Base-by-base conservation (phyloP, 2,797 vertebrate genomes). In the Thamnophis elegans region DNA sequence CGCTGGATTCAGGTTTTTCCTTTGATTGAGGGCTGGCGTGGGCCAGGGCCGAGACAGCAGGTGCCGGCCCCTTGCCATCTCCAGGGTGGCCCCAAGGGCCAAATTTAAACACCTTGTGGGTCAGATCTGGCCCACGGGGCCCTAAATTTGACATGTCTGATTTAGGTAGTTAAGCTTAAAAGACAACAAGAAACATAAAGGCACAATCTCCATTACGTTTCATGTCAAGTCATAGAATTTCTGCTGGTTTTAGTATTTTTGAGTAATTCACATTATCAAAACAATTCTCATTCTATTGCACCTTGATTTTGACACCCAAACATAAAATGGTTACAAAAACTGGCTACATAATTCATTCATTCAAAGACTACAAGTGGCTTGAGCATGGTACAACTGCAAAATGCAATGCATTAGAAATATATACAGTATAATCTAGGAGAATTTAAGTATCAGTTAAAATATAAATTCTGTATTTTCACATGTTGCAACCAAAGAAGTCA, bases 81-180 rank as follows among this genome's bases (percentile, higher is more conserved):
- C 60, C 60, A 62, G 59, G 59, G 59, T 11, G 9, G 22, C 22
- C 8, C 22, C 22, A 25, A 2, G 25, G 22, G 59, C 60, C 60
- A 28, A 1, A 26, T 28, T 12, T 62, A 62, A 28, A 62, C 60
- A 62, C 10, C 10, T 12, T 12, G 11, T 1, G 1, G 3, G 60
- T 3, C 60, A 28, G 1, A 28, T 28, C 10, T 62, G 59, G 60
- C 11, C 11, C 10, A 62, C 4, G 3, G 60, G 26, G 60, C 26
- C 26, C 3, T 12, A 3, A 28, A 25, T 28, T 62, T 62, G 25
- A 62, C 26, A 62, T 62, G 10, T 62, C 10, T 62, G 25, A 58
- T 95, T 96, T 94, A 73, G 92, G 89, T 93, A 91, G 92, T 95
- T 94, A 96, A 95, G 87, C 90, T 93, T 95, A 95, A 96, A 94